A percentile compares a stretch with the other conserved stretches of the same genome.
Evolutionary conservation across 1,140 invertebrate genomes (phyloP).

Genomic region (Mizuhopecten yessoensis): DNA sequence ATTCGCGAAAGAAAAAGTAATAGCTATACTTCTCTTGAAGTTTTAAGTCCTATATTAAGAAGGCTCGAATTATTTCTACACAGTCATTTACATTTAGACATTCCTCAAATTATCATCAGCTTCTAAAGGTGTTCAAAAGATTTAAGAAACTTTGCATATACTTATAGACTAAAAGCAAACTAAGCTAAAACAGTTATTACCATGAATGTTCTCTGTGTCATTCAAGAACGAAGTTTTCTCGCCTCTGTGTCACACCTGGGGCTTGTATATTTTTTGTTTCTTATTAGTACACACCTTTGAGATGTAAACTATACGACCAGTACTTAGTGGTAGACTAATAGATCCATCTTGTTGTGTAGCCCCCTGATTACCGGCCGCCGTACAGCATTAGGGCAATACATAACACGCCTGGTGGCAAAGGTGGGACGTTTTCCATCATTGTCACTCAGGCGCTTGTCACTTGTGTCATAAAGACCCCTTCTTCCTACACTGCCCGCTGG

Average conservation of each 20-base stretch:
- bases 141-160: too few species aligned
- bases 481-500: slow-evolving; percentile 4
- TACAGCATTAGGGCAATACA: not conserved
- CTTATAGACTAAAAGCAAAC: not conserved
- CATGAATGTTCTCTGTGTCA: not conserved
- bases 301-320: slow-evolving; percentile 8
- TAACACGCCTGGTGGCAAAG: slow-evolving; percentile 36
- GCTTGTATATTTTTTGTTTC: slow-evolving; percentile 11
- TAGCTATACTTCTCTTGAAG: too few species aligned
- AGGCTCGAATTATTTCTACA: too few species aligned
- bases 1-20: too few species aligned
- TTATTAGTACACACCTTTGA: slow-evolving; percentile 28
- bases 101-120: too few species aligned
- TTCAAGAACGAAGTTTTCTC: not conserved
- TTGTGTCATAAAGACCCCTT: slow-evolving; percentile 38
- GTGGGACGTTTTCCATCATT: slow-evolving; percentile 37
- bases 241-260: not conserved
- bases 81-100: too few species aligned
- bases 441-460: slow-evolving; percentile 22
- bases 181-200: not conserved
- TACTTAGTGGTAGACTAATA: slow-evolving; percentile 26
- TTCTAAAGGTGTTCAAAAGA: too few species aligned
- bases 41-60: too few species aligned
- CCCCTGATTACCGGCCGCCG: slow-evolving; percentile 25
- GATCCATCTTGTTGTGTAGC: not conserved